Base-by-base conservation (phyloP, 2,797 vertebrate genomes). In the Dermochelys coriacea region DNA sequence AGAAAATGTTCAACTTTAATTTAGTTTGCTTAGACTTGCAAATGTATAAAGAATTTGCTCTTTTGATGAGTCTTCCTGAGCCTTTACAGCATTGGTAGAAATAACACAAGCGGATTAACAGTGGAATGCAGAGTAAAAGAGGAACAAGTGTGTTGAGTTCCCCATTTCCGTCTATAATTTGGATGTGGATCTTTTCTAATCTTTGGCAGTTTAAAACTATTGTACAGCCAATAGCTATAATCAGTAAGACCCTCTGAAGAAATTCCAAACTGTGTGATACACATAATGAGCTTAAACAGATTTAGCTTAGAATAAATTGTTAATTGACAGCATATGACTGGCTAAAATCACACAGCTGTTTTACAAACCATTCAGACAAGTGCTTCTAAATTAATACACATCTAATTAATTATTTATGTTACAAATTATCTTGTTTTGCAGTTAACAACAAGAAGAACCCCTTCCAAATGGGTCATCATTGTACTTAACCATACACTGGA, bases 321-420 rank as follows among this genome's bases (percentile, higher is more conserved):
- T 98, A 97, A 96, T 90, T 93, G 95, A 95, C 91, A 90, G 93
- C 97, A 97, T 47, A 74, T 75, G 82, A 97, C 91, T 95, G 96
- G 93, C 96, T 86, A 96, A 92, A 97, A 93, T 95, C 96, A 95
- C 95, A 97, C 93, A 91, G 88, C 84, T 90, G 95, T 95, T 96
- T 92, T 96, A 80, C 92, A 95, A 91, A 52, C 93, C 83, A 85
- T 94, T 97, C 92, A 90, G 88, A 96, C 96, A 96, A 96, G 84
- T 64, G 94, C 90, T 96, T 97, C 93, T 96, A 96, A 80, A 87
- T 64, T 57, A 96, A 97, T 96, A 97, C 93, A 92, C 90, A 89
- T 94, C 96, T 92, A 93, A 96, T 97, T 98, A 94, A 97, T 96
- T 97, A 97, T 97, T 98, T 97, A 97, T 88, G 94, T 92, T 96